Percentiles rank a stretch among this genome's conserved stretches.
Evolutionary conservation across 2,888 invertebrate species (phyloP).

Genomic region (Tetheella fluctuosa): DNA sequence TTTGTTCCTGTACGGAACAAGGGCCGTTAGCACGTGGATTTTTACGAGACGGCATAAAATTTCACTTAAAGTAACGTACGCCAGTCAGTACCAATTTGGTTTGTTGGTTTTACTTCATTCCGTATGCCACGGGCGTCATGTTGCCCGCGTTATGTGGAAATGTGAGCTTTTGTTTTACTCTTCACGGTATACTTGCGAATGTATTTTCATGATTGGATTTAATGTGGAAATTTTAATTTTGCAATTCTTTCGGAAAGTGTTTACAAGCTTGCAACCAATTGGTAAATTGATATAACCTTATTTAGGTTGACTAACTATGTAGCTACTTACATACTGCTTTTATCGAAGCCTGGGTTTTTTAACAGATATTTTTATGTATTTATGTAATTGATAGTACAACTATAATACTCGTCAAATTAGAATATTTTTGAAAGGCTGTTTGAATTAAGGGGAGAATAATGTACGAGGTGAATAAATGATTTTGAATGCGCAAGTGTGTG

Average conservation of each 20-base stretch:
- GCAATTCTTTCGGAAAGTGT: background rate
- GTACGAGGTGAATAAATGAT: constrained; percentile 12
- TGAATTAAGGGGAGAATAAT: constrained; percentile 9
- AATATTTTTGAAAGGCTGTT: background rate
- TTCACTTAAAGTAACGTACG: constrained; percentile 65
- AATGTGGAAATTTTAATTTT: background rate
- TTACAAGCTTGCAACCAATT: background rate
- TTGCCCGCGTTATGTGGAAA: constrained; percentile 49
- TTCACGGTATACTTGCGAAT: constrained; percentile 31
- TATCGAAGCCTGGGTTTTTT: background rate
- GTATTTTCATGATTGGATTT: background rate
- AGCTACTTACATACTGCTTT: too few relatives aligned
- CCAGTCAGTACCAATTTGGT: constrained; percentile 55
- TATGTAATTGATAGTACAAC: background rate
- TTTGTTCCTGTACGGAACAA: constrained; percentile 29
- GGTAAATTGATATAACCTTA: too few relatives aligned
- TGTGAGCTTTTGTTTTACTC: constrained; percentile 58
- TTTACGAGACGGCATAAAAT: constrained; percentile 71
- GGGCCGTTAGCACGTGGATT: constrained; percentile 52
- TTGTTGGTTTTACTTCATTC: constrained; percentile 63
- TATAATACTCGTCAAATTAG: background rate
- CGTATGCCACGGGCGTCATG: constrained; percentile 54
- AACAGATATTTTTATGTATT: background rate
- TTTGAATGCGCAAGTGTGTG: constrained; percentile 11
- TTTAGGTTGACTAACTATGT: too few relatives aligned